Evolutionary conservation across 2,113 vertebrate species (phyloP).

Genomic region (Paraplagusia blochii): DNA sequence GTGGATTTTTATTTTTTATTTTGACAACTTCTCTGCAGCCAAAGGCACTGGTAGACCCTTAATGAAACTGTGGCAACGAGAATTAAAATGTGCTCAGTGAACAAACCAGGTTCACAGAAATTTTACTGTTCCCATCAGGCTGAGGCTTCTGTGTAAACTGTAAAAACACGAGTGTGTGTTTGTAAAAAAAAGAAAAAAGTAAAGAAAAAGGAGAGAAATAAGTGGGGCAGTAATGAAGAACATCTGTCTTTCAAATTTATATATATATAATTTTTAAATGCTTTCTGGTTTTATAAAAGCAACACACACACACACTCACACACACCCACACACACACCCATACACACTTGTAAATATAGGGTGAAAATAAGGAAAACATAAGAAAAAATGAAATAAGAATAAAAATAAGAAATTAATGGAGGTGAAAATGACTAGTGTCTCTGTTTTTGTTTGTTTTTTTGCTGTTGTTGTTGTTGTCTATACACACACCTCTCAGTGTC

Average conservation of each 20-base stretch:
- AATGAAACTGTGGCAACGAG: slow-evolving; percentile 76
- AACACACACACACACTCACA: slow-evolving; percentile 3
- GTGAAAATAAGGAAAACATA: slow-evolving; percentile 35
- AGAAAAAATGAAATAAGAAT: slow-evolving; percentile 2
- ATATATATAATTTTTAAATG: slow-evolving; percentile 31
- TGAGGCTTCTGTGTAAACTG: slow-evolving; percentile 29
- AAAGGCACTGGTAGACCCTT: slow-evolving; percentile 91
- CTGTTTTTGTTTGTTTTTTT: slow-evolving; percentile 21
- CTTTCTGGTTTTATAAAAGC: slow-evolving; percentile 14
- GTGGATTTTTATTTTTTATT: slow-evolving; percentile 88
- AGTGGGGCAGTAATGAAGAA: not conserved
- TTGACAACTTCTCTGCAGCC: slow-evolving; percentile 89
- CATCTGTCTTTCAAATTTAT: too few relatives aligned
- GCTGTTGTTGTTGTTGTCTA: slow-evolving; percentile 16
- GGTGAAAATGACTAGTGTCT: slow-evolving; percentile 48
- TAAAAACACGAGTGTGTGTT: slow-evolving; percentile 16
- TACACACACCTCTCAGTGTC: slow-evolving; percentile 74
- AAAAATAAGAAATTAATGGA: slow-evolving; percentile 41
- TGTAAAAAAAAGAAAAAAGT: slow-evolving; percentile 12
- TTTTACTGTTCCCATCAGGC: slow-evolving; percentile 18
- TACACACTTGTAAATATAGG: slow-evolving; percentile 26
- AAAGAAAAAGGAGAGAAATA: not conserved
- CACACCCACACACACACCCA: slow-evolving; percentile 16
- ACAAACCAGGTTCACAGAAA: slow-evolving; percentile 21
- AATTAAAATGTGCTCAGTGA: slow-evolving; percentile 54